Percentiles rank a stretch among this genome's conserved stretches.
phyloP scores from a whole-genome alignment of 1,140 invertebrate species.

The Adoxophyes honmai region DNA sequence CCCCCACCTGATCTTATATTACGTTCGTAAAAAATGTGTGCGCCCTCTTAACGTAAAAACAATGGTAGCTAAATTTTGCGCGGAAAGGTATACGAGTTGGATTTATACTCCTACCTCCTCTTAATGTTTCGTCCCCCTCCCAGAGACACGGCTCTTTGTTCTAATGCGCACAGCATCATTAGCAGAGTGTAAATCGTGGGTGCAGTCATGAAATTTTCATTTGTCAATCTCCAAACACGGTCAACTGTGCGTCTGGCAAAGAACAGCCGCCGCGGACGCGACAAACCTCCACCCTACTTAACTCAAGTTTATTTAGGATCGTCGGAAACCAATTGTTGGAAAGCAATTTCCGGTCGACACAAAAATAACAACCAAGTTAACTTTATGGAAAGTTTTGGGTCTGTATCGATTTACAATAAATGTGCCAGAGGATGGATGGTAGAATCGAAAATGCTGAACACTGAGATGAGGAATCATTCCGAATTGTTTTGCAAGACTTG shows the following conservation, averaged over 20 bases:
- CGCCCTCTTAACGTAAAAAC: too few relatives aligned
- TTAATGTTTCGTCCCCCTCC: not conserved
- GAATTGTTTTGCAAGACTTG: too few relatives aligned
- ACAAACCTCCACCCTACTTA: too few relatives aligned
- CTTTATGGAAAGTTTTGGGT: not conserved
- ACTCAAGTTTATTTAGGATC: not conserved
- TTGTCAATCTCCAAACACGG: conserved; percentile 51
- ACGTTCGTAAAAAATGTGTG: too few relatives aligned
- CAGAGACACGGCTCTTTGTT: conserved; percentile 29
- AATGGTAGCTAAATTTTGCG: too few relatives aligned
- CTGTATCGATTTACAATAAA: not conserved
- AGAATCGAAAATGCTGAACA: too few relatives aligned
- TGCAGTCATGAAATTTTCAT: conserved; percentile 54
- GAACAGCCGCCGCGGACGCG: not conserved
- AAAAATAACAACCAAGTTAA: conserved; percentile 2
- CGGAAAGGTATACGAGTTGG: too few relatives aligned
- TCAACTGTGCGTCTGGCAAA: conserved; percentile 17
- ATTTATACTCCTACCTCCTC: too few relatives aligned
- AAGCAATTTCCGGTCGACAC: not conserved
- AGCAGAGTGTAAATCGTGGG: conserved; percentile 34
- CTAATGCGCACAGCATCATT: conserved; percentile 33
- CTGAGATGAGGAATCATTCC: too few relatives aligned
- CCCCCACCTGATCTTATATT: too few relatives aligned
- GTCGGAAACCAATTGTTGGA: not conserved
- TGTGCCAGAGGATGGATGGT: not conserved